Evolutionary conservation across 2,797 vertebrate species (phyloP).

Genomic region (Protosalanx chinensis): DNA sequence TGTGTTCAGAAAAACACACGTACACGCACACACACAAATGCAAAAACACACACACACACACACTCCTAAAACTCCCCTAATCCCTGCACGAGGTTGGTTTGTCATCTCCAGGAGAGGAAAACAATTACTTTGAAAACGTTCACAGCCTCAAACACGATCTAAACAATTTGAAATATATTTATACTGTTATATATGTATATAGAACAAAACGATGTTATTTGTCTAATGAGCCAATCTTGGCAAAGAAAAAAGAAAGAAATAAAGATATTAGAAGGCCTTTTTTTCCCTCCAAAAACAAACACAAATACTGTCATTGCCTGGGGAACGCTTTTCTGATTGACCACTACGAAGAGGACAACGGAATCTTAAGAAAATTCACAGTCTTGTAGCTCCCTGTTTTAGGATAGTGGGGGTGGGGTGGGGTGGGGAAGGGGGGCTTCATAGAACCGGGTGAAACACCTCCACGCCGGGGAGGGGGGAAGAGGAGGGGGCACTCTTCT

Average conservation of each 20-base stretch:
- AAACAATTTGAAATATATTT: slow-evolving; percentile 25
- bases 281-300: slow-evolving; percentile 42
- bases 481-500: background rate
- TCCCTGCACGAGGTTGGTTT: slow-evolving; percentile 59
- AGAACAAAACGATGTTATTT: slow-evolving; percentile 20
- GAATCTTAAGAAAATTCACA: slow-evolving; percentile 70
- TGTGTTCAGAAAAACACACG: slow-evolving; percentile 49
- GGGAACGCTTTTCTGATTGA: slow-evolving; percentile 41
- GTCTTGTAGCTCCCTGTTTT: slow-evolving; percentile 64
- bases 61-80: slow-evolving; percentile 50
- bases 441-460: slow-evolving; percentile 18
- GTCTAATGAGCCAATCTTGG: slow-evolving; percentile 25
- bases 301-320: slow-evolving; percentile 69
- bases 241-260: slow-evolving; percentile 14
- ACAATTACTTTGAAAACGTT: slow-evolving; percentile 45
- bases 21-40: slow-evolving; percentile 30
- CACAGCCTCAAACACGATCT: slow-evolving; percentile 62
- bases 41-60: slow-evolving; percentile 42
- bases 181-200: background rate
- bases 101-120: slow-evolving; percentile 44
- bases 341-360: slow-evolving; percentile 41
- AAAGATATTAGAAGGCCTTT: slow-evolving; percentile 43
- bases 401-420: slow-evolving; percentile 4
- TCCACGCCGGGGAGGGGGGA: background rate
- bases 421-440: slow-evolving; percentile 8